These are phyloP conservation scores for Hylaeus volcanicus DNA, from an alignment of 1,140 invertebrate genomes.

Conservation along the genomic window DNA sequence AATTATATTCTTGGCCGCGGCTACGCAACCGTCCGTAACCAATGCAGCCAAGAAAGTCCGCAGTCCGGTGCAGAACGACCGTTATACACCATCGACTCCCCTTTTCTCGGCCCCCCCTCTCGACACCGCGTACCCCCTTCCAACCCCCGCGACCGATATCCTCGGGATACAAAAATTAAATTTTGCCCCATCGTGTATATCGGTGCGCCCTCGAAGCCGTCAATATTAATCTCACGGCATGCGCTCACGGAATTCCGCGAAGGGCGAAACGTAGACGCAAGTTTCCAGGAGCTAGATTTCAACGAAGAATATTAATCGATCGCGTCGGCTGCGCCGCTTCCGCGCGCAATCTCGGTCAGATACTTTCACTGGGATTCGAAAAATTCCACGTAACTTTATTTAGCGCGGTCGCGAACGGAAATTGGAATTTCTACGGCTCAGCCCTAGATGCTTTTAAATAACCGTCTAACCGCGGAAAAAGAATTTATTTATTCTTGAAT, in stretches of 20 bases:
- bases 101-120: neutral
- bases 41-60: constrained; percentile 55
- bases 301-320: constrained; percentile 65
- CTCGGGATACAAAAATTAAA: constrained; percentile 66
- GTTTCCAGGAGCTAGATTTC: constrained; percentile 44
- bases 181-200: constrained; percentile 63
- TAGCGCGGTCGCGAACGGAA: neutral
- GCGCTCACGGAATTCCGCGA: constrained; percentile 56
- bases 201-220: constrained; percentile 60
- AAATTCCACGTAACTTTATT: neutral
- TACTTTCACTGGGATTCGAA: constrained; percentile 1
- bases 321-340: constrained; percentile 4
- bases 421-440: neutral
- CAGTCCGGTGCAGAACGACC: constrained; percentile 33
- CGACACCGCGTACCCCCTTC: neutral
- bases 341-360: neutral
- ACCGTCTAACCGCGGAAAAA: too few species aligned
- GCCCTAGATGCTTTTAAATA: too few species aligned
- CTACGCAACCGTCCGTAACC: constrained; percentile 56
- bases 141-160: constrained; percentile 41
- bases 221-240: constrained; percentile 69
- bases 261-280: constrained; percentile 48
- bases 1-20: constrained; percentile 58
- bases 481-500: too few species aligned
- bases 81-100: neutral